Evolutionary conservation across 1,140 invertebrate species (phyloP), one percentile per base, ranked within the genome.

Genomic region (Trialeurodes vaporariorum): DNA sequence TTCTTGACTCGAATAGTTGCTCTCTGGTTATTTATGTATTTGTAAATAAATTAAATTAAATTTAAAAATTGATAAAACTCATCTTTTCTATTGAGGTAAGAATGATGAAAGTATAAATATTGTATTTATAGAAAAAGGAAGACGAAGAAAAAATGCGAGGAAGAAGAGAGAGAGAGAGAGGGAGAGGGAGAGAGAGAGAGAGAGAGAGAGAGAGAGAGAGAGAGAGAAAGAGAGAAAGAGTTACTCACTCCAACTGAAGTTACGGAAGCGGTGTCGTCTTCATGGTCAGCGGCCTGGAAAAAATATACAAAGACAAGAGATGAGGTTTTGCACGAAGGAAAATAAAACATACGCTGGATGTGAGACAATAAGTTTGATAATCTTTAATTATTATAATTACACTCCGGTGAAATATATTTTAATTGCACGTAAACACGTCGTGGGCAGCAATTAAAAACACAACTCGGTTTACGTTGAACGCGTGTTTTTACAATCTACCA

Each of bases 251-350:
- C 85, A 80, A 86, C 84, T 76, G 83, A 83, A 70, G 82, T 83
- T 69, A 89, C 84, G 70, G 86, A 88, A 76, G 82, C 84, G 74
- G 84, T 81, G 77, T 89, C 87, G 77, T 87, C 86, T 72, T 89
- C 87, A 70, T 86, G 85, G 64, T 65, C 60, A 49, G 34, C 34
- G 34, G 34, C 34, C 70, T 69, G 66, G 69, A 66, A 68, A 68
- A 70, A 72, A 73, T 75, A 70, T 71, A 70, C 66, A 70, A 69
- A 70, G 70, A 68, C 65, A 58, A 69, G 59, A n/a, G n/a, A n/a
- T 70, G 71, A 69, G 71, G 69, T 5, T 49, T 49, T 49, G 34
- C 34, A 49, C 17, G 34, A 49, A n/a, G n/a, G n/a, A n/a, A n/a
- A n/a, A n/a, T n/a, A n/a, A n/a, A n/a, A n/a, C n/a, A n/a, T n/a